Conservation (phyloP, 1,140 invertebrate species). For the Sesamia nonagrioides region DNA sequence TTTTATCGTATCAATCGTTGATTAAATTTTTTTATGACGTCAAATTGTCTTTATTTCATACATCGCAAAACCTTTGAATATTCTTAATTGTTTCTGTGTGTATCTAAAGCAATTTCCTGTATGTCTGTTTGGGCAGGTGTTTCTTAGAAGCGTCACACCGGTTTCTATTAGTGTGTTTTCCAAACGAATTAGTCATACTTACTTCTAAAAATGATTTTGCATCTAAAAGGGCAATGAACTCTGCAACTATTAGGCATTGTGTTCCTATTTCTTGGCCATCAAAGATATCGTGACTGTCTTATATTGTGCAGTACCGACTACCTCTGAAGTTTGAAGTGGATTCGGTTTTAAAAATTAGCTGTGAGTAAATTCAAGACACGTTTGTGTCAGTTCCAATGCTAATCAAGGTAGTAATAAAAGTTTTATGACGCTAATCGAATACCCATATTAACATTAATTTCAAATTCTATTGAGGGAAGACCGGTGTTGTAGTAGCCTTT, state of each 20-base stretch:
- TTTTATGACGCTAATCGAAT: background rate
- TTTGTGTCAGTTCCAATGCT: background rate
- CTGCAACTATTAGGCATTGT: slow-evolving; percentile 29
- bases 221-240: slow-evolving; percentile 51
- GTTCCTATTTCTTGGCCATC: slow-evolving; percentile 22
- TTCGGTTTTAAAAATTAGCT: background rate
- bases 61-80: background rate
- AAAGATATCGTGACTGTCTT: slow-evolving; percentile 36
- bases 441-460: slow-evolving; percentile 3
- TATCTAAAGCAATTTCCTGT: slow-evolving; percentile 39
- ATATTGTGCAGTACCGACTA: slow-evolving; percentile 14
- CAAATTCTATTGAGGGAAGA: background rate
- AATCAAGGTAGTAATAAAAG: background rate
- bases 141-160: slow-evolving; percentile 51
- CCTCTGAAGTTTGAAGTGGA: background rate
- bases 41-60: slow-evolving; percentile 9
- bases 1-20: slow-evolving; percentile 16
- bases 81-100: slow-evolving; percentile 5
- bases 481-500: slow-evolving; percentile 6
- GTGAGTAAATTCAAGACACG: background rate
- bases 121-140: slow-evolving; percentile 60
- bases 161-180: slow-evolving; percentile 51
- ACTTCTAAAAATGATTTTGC: slow-evolving; percentile 63
- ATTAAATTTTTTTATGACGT: slow-evolving; percentile 45
- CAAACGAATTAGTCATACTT: slow-evolving; percentile 64